Evolutionary conservation across 2,797 vertebrate genomes (phyloP), one percentile per base, ranked within the genome.

Genomic region (Tenualosa ilisha): DNA sequence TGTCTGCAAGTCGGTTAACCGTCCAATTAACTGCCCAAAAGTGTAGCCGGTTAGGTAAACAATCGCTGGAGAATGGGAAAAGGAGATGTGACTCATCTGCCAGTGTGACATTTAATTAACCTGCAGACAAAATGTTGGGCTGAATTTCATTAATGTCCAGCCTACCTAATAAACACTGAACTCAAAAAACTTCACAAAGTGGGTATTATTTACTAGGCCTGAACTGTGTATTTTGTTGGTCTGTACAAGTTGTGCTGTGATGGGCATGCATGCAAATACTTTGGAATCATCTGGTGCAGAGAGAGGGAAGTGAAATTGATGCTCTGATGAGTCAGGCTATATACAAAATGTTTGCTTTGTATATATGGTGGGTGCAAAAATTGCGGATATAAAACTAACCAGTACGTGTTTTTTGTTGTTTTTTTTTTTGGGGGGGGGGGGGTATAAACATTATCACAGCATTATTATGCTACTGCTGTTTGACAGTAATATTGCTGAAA

Each of bases 31-130:
- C 46, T 79, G 40, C 40, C 40, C 72, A 46, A 79, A 79, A 22
- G 68, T 40, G 37, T 40, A 37, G 68, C 26, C 68, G 0, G 54
- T 72, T 72, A 17, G 72, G 72, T 46, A 79, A 79, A 79, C 72
- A 79, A 79, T 7, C 20, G 40, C 72, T 46, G 72, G 72, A 12
- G 22, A 79, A 20, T 79, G 40, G 68, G 17, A 22, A 46, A 46
- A 6, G 1, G 72, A 63, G 72, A 46, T 43, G 37, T 2, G 17
- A 46, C 72, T 79, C 37, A 7, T 79, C 72, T 79, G 72, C 17
- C 72, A 46, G 17, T 46, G 15, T 79, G 72, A 79, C 72, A 40
- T 79, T 79, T 79, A 79, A 79, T 79, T 22, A 79, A 79, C 72
- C 72, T n/a, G 40, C 72, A 79, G 6, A 79, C 40, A 46, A 46